These are phyloP conservation scores for Electrophaes corylata DNA, from an alignment of 2,888 invertebrate species.

Conservation along the genomic window DNA sequence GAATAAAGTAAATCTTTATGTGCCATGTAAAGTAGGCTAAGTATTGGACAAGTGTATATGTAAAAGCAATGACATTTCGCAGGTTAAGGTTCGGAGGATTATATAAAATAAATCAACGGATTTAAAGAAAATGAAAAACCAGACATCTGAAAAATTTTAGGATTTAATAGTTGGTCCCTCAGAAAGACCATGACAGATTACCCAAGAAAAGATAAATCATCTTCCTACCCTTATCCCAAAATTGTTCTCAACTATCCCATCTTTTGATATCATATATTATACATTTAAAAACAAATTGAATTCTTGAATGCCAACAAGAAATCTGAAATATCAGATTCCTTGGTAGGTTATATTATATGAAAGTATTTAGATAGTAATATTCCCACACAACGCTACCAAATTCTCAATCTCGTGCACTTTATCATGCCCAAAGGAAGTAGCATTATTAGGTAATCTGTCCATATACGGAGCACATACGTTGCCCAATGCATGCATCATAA, in stretches of 20 bases:
- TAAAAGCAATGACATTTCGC: constrained; percentile 20
- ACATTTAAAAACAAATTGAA: no score
- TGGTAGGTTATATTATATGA: no score
- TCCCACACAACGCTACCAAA: constrained; percentile 13
- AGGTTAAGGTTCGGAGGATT: constrained; percentile 5
- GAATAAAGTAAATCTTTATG: constrained; percentile 44
- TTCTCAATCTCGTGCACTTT: constrained; percentile 20
- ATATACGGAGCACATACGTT: constrained; percentile 48
- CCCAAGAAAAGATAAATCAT: no score
- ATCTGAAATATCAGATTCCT: no score
- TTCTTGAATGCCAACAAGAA: no score
- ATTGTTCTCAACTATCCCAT: no score
- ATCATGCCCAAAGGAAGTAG: constrained; percentile 26
- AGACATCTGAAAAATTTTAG: background rate
- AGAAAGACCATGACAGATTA: no score
- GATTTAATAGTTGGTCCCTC: no score
- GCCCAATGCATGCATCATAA: constrained; percentile 55
- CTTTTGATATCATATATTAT: no score
- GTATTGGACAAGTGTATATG: constrained; percentile 21
- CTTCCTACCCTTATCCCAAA: no score
- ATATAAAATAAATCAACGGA: constrained; percentile 9
- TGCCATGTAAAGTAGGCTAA: constrained; percentile 32
- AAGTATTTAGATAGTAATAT: background rate
- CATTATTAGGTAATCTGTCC: constrained; percentile 43
- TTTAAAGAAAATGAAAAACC: background rate